These are phyloP conservation scores for Naso thynnoides DNA, from an alignment of 2,797 vertebrate genomes.

Conservation along the genomic window DNA sequence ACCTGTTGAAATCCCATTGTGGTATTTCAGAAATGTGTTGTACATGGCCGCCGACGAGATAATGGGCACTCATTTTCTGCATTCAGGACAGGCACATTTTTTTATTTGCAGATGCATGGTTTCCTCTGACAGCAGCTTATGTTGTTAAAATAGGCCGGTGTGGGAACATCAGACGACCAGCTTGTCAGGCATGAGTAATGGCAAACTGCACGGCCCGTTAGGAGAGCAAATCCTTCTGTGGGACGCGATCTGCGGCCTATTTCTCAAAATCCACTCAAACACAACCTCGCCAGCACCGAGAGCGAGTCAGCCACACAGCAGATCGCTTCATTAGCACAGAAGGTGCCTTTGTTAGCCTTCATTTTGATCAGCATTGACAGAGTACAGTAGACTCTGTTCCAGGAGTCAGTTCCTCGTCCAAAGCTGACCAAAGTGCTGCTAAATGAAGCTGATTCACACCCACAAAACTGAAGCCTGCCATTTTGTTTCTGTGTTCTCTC, in stretches of 20 bases:
- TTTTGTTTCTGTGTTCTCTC: background rate
- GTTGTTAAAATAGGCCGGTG: slow-evolving; percentile 79
- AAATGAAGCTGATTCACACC: background rate
- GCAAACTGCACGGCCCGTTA: slow-evolving; percentile 76
- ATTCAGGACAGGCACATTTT: slow-evolving; percentile 40
- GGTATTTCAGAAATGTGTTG: slow-evolving; percentile 11
- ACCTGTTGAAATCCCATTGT: slow-evolving; percentile 33
- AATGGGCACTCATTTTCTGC: slow-evolving; percentile 42
- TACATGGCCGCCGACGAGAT: slow-evolving; percentile 41
- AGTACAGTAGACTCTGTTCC: background rate
- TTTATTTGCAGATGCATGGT: slow-evolving; percentile 41
- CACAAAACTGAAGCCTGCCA: background rate
- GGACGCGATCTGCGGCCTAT: slow-evolving; percentile 73
- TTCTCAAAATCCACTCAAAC: slow-evolving; percentile 69
- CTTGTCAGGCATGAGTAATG: slow-evolving; percentile 83
- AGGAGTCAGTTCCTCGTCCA: background rate
- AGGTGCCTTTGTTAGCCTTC: slow-evolving; percentile 21
- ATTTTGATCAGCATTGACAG: background rate
- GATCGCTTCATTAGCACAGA: slow-evolving; percentile 39
- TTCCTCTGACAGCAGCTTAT: slow-evolving; percentile 71
- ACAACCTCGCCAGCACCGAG: slow-evolving; percentile 40
- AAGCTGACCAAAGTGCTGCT: background rate
- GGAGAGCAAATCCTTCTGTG: slow-evolving; percentile 76
- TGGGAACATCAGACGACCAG: slow-evolving; percentile 76
- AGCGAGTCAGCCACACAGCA: slow-evolving; percentile 26